Conservation (phyloP, 2,888 invertebrate species). For the Dysmachus trigonus region DNA sequence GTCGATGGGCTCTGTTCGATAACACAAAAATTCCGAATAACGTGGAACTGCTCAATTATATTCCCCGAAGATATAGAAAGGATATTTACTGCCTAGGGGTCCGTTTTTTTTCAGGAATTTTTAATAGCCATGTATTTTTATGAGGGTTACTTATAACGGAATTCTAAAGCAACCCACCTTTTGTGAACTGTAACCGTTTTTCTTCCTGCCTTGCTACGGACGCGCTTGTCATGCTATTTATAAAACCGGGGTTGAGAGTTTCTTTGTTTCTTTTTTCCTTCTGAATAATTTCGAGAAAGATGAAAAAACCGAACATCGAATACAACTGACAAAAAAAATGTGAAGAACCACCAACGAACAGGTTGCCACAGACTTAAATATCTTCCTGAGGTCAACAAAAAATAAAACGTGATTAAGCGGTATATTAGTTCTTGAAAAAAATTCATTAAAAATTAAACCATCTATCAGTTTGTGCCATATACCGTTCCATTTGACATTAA, state of each 20-base stretch:
- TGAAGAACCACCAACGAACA: background rate
- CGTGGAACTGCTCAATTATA: background rate
- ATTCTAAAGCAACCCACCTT: background rate
- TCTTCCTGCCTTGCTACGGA: background rate
- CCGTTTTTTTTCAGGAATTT: background rate
- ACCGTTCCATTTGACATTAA: background rate
- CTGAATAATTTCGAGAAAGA: background rate
- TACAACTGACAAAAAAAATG: background rate
- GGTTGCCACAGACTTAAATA: background rate
- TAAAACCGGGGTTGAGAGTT: background rate
- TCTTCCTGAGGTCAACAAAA: background rate
- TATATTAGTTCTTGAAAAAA: background rate
- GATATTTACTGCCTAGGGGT: background rate
- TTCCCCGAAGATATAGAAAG: background rate
- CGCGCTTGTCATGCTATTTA: background rate
- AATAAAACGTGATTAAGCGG: background rate
- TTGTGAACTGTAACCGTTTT: conserved; percentile 11
- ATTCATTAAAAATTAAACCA: background rate
- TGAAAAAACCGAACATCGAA: background rate
- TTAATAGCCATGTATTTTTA: background rate
- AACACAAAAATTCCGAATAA: background rate
- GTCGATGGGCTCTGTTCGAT: background rate
- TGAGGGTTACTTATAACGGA: conserved; percentile 12
- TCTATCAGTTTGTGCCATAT: background rate
- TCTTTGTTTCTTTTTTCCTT: background rate